phyloP scores from a whole-genome alignment of 35 echinoderm and acorn worm species.

The Ophiothrix spiculata region DNA sequence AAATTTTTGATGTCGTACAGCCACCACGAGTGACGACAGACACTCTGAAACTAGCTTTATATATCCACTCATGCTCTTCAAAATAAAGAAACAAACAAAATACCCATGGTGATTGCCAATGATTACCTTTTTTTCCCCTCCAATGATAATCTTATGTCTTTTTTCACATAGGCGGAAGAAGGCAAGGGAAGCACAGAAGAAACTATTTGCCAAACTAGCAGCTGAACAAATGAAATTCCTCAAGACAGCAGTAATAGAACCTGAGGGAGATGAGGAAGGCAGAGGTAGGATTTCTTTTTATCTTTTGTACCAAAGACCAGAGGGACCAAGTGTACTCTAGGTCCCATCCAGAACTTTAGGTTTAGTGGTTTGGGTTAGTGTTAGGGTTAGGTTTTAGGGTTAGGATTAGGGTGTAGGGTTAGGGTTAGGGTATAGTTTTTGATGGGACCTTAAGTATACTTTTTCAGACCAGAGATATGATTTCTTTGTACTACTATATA shows the following conservation, averaged over 20 bases:
- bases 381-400: no score
- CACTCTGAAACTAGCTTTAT: neutral
- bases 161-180: slow-evolving; percentile 49
- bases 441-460: no score
- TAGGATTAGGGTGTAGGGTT: no score
- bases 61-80: neutral
- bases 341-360: no score
- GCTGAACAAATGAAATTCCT: slow-evolving; percentile 80
- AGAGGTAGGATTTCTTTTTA: neutral
- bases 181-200: slow-evolving; percentile 61
- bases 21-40: neutral
- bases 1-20: neutral
- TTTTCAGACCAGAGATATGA: no score
- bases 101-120: neutral
- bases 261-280: neutral
- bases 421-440: no score
- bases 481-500: neutral
- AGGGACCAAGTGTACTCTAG: no score
- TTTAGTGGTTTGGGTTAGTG: no score
- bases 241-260: neutral
- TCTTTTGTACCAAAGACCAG: neutral
- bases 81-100: neutral
- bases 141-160: slow-evolving; percentile 13
- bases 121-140: neutral
- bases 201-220: slow-evolving; percentile 77